Percentiles rank a stretch among this genome's conserved stretches.
Evolutionary conservation across 2,113 vertebrate species (phyloP).

Genomic region (Mungos mungo): DNA sequence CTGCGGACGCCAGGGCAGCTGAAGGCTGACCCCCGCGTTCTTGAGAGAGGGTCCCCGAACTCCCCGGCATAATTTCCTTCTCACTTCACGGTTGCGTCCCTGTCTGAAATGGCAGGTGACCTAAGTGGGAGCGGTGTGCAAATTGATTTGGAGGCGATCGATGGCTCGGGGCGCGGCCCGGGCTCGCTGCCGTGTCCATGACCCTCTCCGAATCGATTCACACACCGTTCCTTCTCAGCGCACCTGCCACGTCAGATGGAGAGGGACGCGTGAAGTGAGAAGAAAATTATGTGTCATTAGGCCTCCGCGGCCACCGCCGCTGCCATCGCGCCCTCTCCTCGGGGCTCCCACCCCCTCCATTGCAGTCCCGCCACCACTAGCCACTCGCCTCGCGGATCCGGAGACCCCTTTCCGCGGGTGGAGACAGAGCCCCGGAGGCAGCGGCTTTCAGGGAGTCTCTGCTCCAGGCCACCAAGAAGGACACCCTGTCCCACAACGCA

Average conservation of each 20-base stretch:
- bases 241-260: slow-evolving; percentile 84
- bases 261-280: slow-evolving; percentile 82
- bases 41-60: slow-evolving; percentile 76
- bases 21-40: slow-evolving; percentile 65
- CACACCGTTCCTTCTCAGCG: slow-evolving; percentile 82
- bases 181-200: slow-evolving; percentile 82
- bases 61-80: slow-evolving; percentile 83
- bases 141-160: slow-evolving; percentile 87
- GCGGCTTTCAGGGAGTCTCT: neutral
- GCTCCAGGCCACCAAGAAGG: neutral
- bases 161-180: slow-evolving; percentile 80
- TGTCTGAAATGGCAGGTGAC: slow-evolving; percentile 84
- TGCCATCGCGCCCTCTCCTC: slow-evolving; percentile 10
- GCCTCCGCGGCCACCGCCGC: slow-evolving; percentile 36
- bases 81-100: slow-evolving; percentile 79
- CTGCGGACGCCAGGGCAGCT: slow-evolving; percentile 46
- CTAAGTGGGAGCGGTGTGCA: slow-evolving; percentile 82
- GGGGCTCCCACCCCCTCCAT: neutral
- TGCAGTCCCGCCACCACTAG: rapidly evolving
- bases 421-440: neutral
- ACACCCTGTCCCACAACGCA: neutral
- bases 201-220: slow-evolving; percentile 83
- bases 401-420: slow-evolving; percentile 24
- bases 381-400: rapidly evolving
- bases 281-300: slow-evolving; percentile 80